Evolutionary conservation across 2,797 vertebrate genomes (phyloP), one percentile per base, ranked within the genome.

Genomic region (Pseudochirops corinnae): DNA sequence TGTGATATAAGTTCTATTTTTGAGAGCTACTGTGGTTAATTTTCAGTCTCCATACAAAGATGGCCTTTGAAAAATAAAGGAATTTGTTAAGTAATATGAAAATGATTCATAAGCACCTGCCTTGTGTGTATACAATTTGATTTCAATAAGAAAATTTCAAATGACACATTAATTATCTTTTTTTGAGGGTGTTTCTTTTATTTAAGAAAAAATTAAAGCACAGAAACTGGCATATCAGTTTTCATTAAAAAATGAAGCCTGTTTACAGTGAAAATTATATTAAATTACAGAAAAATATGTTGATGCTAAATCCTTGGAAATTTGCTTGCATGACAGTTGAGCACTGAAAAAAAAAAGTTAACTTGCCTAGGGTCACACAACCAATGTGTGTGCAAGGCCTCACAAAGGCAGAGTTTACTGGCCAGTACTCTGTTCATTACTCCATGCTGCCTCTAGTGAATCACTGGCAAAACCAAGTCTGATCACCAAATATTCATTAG

Each of bases 11-110:
- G 21, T 58, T 52, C 91, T 31, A 52, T 94, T 92, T 55, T 1
- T 4, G 46, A 10, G 31, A 96, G 57, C 26, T 55, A 39, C 5
- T 18, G 29, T 52, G 3, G 91, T 90, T 94, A 0, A 92, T 31
- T 90, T 96, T 14, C 4, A 95, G 56, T 26, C 62, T 94, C 26
- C 60, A 95, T 93, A 92, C 33, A 93, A 94, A 96, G 53, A 0
- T 39, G 10, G 46, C 92, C 55, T 56, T 93, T 96, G 67, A 10
- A 16, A 74, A 82, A 56, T 46, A 87, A 74, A 62, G 57, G 21
- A 26, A 87, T 50, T 46, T 87, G 74, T 9, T 26, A 87, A 87
- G 26, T 26, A 87, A 87, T 10, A 46, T 87, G 39, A 87, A 87
- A 87, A 87, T 87, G 39, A 87, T 46, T 94, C 26, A 95, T 26